Percentiles rank a stretch among this genome's conserved stretches.
Evolutionary conservation across 2,888 invertebrate species (phyloP).

Genomic region (Amphipoea lucens): DNA sequence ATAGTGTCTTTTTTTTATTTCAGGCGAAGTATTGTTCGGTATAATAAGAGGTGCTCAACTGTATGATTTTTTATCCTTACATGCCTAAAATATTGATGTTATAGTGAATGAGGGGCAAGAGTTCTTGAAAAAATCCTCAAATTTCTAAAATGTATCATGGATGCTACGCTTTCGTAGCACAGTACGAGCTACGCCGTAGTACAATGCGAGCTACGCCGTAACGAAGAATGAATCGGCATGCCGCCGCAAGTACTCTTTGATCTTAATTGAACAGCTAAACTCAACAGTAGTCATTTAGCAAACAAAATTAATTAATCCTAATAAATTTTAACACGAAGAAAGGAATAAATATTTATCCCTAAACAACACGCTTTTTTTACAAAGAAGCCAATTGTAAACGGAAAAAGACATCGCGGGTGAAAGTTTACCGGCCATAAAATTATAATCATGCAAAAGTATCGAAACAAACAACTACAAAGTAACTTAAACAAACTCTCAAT

Average conservation of each 20-base stretch:
- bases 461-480: constrained; percentile 54
- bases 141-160: not conserved
- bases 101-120: not conserved
- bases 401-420: constrained; percentile 24
- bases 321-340: not conserved
- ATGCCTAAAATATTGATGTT: not conserved
- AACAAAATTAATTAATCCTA: not conserved
- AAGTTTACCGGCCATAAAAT: constrained; percentile 54
- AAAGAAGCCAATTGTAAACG: constrained; percentile 18
- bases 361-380: constrained; percentile 28
- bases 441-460: constrained; percentile 54
- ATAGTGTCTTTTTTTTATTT: no score
- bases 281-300: not conserved
- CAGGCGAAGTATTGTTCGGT: not conserved
- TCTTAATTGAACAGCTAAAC: not conserved
- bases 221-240: not conserved
- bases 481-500: constrained; percentile 51
- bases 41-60: not conserved
- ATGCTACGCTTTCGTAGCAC: not conserved
- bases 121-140: not conserved
- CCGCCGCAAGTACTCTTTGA: not conserved
- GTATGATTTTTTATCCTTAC: not conserved
- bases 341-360: not conserved
- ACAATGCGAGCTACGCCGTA: not conserved
- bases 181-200: not conserved